Conservation (phyloP, 1,140 invertebrate species). For the Yoshiicerus persimilis region DNA sequence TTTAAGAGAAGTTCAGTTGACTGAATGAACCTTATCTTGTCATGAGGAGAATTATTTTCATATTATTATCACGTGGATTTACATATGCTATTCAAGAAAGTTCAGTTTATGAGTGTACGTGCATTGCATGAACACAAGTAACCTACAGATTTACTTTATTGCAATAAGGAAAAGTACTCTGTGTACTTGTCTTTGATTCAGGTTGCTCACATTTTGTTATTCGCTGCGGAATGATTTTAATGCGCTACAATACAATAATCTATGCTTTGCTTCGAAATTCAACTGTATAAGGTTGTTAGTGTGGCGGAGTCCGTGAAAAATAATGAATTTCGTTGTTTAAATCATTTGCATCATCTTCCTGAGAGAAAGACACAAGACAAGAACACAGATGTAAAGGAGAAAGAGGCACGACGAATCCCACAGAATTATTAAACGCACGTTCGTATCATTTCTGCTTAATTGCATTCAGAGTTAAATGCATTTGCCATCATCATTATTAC, state of each 20-base stretch:
- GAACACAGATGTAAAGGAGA: not conserved
- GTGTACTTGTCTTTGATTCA: no score
- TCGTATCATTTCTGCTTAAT: not conserved
- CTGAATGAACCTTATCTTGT: not conserved
- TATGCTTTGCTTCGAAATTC: not conserved
- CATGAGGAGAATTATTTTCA: not conserved
- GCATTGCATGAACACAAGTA: not conserved
- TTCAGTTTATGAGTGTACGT: not conserved
- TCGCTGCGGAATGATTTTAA: not conserved
- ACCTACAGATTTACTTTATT: not conserved
- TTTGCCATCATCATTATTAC: not conserved
- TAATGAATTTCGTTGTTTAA: not conserved
- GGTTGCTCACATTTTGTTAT: no score
- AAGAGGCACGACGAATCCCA: not conserved
- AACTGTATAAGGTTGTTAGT: not conserved
- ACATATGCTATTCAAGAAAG: not conserved
- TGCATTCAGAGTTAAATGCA: not conserved
- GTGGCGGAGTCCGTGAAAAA: not conserved
- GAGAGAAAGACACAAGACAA: not conserved
- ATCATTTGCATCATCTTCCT: not conserved
- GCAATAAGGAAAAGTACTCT: not conserved
- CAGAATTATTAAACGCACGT: not conserved
- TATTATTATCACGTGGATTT: not conserved
- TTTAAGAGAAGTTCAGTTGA: not conserved
- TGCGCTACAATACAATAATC: not conserved